These are phyloP conservation scores for Parapristionchus giblindavisi DNA, from an alignment of 2,888 invertebrate genomes.

Conservation along the genomic window DNA sequence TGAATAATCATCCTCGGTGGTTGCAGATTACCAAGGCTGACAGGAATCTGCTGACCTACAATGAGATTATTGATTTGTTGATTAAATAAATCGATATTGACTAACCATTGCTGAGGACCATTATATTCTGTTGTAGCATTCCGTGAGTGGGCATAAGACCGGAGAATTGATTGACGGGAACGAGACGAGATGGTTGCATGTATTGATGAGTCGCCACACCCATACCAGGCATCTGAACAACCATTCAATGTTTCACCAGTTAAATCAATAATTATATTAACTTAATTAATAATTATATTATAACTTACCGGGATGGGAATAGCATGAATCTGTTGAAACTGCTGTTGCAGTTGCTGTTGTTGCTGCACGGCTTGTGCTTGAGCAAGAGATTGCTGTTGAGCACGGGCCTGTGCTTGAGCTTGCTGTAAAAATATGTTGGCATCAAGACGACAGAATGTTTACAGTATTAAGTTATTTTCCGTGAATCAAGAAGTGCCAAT, in stretches of 20 bases:
- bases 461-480: too few relatives aligned
- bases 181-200: constrained; percentile 24
- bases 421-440: constrained; percentile 3
- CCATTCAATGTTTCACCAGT: too few relatives aligned
- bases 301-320: constrained; percentile 14
- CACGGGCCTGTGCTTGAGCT: background rate
- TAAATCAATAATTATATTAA: background rate
- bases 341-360: constrained; percentile 40
- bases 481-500: background rate
- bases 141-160: constrained; percentile 30
- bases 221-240: background rate
- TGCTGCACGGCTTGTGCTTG: constrained; percentile 35
- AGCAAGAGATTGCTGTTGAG: constrained; percentile 39
- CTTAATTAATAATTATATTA: background rate
- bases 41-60: background rate
- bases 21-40: background rate
- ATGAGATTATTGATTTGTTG: too few relatives aligned
- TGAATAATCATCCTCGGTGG: constrained; percentile 14
- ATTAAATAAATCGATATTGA: too few relatives aligned
- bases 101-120: constrained; percentile 31
- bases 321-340: constrained; percentile 28
- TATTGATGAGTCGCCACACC: too few relatives aligned
- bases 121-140: constrained; percentile 27
- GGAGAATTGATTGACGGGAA: constrained; percentile 16
- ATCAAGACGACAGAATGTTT: background rate